Conservation (phyloP, 2,797 vertebrate species). For the Geotrypetes seraphini region DNA sequence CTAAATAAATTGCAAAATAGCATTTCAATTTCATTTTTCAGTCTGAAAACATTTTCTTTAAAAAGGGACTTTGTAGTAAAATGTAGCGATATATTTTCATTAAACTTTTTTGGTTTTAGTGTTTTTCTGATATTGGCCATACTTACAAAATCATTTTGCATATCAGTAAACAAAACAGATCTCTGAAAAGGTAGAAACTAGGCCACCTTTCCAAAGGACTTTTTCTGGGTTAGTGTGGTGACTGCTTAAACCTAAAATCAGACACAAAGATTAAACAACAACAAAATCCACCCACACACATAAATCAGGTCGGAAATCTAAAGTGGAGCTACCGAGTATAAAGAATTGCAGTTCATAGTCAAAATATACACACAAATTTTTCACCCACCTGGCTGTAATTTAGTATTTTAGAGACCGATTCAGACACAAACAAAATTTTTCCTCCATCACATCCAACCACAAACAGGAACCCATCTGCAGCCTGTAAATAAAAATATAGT, state of each 20-base stretch:
- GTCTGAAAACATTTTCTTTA: too few species aligned
- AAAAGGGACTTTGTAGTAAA: too few species aligned
- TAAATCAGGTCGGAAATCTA: background rate
- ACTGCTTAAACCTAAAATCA: background rate
- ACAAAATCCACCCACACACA: background rate
- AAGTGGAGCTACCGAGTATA: background rate
- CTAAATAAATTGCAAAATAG: too few species aligned
- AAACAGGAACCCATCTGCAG: constrained; percentile 90
- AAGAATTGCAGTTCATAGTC: background rate
- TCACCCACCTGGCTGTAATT: constrained; percentile 80
- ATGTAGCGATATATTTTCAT: too few species aligned
- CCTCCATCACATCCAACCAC: constrained; percentile 92
- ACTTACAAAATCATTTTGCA: too few species aligned
- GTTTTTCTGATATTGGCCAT: too few species aligned
- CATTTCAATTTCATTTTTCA: too few species aligned
- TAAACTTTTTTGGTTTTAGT: too few species aligned
- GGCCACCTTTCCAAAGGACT: constrained; percentile 7
- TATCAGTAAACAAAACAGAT: too few species aligned
- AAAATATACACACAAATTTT: constrained; percentile 7
- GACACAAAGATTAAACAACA: too few species aligned
- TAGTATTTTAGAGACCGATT: constrained; percentile 84
- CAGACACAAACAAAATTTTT: constrained; percentile 89
- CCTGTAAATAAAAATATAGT: constrained; percentile 51
- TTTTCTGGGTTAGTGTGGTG: background rate
- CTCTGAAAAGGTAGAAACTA: constrained; percentile 13